Base-by-base conservation (phyloP, 2,113 vertebrate species). In the Petrocephalus zakoni region DNA sequence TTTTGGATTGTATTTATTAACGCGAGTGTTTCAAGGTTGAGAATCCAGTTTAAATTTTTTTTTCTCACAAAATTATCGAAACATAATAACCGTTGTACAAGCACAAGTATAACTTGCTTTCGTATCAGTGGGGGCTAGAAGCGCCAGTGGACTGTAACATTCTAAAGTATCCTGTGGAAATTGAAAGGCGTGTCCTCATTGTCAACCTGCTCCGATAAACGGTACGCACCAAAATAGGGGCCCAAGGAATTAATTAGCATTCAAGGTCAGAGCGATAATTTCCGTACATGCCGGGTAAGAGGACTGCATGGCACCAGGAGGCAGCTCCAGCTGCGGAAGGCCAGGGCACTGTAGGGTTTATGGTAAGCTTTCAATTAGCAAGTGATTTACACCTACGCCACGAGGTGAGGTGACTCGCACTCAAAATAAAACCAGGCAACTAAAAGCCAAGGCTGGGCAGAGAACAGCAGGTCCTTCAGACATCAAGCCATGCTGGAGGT, bases 341-440 rank as follows among this genome's bases (percentile, higher is more conserved):
- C 81, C 42, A 84, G 42, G 42, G 17, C 42, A 78, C 46, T 49
- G 81, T 83, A 83, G 46, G 46, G 37, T 53, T 85, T 53, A 85
- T n/a, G 15, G 47, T 85, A 85, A 55, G 49, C 84, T 55, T 85
- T 85, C 84, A 85, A 85, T 85, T 85, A 85, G 84, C 47, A 53
- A 85, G 22, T 55, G 6, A 85, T 85, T 85, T 53, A 85, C 84
- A 85, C 51, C 25, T 85, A 22, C 10, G 25, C 51, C 25, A 85
- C 34, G n/a, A 52, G 84, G 51, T 55, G 51, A 34, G 51, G 47
- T 8, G 17, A 53, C 84, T 55, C 25, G 22, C 34, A 34, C 25
- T 22, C 13, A 5, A 25, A 29, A 1, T 9, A 55, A 52, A 55
- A 85, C 5, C 13, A 34, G 25, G 51, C 81, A 51, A 53, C 10